These are phyloP conservation scores for Andricus grossulariae DNA, from an alignment of 1,140 invertebrate genomes.

Conservation along the genomic window DNA sequence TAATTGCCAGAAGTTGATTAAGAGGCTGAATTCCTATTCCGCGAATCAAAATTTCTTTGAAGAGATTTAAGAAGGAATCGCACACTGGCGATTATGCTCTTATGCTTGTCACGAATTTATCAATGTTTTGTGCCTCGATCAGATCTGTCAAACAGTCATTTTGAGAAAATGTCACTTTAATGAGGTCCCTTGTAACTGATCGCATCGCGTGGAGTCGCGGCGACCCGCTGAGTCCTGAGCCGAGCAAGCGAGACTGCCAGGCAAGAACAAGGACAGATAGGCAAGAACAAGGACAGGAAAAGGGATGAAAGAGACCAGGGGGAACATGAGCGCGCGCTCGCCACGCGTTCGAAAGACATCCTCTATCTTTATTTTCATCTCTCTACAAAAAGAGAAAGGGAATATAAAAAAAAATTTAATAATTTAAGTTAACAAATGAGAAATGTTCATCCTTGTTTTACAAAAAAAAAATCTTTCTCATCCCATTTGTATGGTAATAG, in stretches of 20 bases:
- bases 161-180: slow-evolving; percentile 52
- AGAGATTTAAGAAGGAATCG: neutral
- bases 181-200: slow-evolving; percentile 51
- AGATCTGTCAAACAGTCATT: slow-evolving; percentile 53
- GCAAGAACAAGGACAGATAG: slow-evolving; percentile 26
- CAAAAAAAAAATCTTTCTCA: too few species aligned
- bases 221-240: slow-evolving; percentile 39
- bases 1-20: slow-evolving; percentile 28
- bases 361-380: neutral
- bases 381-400: neutral
- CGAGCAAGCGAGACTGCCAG: slow-evolving; percentile 11
- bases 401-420: too few species aligned
- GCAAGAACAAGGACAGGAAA: slow-evolving; percentile 18
- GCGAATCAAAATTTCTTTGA: slow-evolving; percentile 12
- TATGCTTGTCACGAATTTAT: slow-evolving; percentile 53
- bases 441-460: too few species aligned
- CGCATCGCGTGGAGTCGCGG: slow-evolving; percentile 45
- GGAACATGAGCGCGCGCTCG: slow-evolving; percentile 42
- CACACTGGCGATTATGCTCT: neutral
- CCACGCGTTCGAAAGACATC: slow-evolving; percentile 21
- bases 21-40: slow-evolving; percentile 25
- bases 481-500: too few species aligned
- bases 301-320: slow-evolving; percentile 13
- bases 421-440: too few species aligned
- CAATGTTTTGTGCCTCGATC: slow-evolving; percentile 49